Percentiles rank a stretch among this genome's conserved stretches.
phyloP scores from a whole-genome alignment of 2,888 invertebrate species.

The Coenonympha glycerion region DNA sequence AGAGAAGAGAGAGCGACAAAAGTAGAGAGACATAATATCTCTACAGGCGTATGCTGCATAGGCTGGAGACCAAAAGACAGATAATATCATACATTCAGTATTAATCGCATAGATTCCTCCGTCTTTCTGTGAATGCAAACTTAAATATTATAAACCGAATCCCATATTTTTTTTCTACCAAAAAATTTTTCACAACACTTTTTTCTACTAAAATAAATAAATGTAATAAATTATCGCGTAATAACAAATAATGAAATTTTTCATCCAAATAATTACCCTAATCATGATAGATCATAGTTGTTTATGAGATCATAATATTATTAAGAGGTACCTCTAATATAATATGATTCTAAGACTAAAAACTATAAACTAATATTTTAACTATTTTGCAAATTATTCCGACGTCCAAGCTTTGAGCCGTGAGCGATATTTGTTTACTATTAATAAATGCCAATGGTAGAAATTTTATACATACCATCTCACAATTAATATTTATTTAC shows the following conservation, averaged over 20 bases:
- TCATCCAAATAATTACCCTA: constrained; percentile 21
- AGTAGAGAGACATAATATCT: too few species aligned
- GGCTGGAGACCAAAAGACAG: too few species aligned
- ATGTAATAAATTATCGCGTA: constrained; percentile 18
- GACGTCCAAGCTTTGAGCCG: constrained; percentile 22
- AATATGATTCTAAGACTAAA: constrained; percentile 12
- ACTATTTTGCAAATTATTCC: constrained; percentile 15
- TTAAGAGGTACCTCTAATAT: constrained; percentile 33
- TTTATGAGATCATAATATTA: constrained; percentile 37
- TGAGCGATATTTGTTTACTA: constrained; percentile 6
- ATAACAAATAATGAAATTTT: constrained; percentile 15
- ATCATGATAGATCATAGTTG: constrained; percentile 26
- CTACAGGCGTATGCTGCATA: too few species aligned
- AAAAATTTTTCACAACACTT: constrained; percentile 9
- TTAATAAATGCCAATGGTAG: constrained; percentile 11
- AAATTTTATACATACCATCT: background rate
- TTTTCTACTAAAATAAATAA: constrained; percentile 15
- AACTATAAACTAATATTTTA: constrained; percentile 1
- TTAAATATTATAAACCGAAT: too few species aligned
- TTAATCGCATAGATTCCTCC: too few species aligned
- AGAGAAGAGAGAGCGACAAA: too few species aligned
- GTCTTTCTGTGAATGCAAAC: too few species aligned
- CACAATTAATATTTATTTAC: too few species aligned
- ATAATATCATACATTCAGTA: too few species aligned
- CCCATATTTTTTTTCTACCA: constrained; percentile 10